Evolutionary conservation across 2,797 vertebrate species (phyloP).

Genomic region (Amniataba percoides): DNA sequence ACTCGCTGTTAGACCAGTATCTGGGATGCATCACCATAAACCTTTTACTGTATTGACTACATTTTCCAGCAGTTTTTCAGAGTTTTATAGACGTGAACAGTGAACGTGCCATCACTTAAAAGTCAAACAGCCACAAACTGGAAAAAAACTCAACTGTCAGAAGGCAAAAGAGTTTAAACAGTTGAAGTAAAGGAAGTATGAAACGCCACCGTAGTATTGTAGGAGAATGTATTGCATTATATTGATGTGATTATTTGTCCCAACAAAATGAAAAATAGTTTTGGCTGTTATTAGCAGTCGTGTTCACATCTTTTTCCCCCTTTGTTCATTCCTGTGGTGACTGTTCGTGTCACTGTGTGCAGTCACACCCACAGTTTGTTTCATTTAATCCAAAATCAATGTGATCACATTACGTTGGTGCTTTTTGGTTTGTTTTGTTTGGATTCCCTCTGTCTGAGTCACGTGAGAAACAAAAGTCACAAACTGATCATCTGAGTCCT

Average conservation of each 20-base stretch:
- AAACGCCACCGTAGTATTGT: not conserved
- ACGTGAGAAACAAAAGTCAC: not conserved
- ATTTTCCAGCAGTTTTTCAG: slow-evolving; percentile 6
- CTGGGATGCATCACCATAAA: not conserved
- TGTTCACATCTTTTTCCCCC: not conserved
- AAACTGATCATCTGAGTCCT: not conserved
- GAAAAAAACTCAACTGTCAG: not conserved
- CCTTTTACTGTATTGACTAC: not conserved
- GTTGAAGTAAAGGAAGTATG: not conserved
- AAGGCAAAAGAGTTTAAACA: not conserved
- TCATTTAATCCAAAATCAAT: not conserved
- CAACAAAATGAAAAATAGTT: not conserved
- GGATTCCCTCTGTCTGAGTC: not conserved
- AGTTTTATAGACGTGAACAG: not conserved
- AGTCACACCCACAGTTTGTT: not conserved
- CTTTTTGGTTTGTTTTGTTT: slow-evolving; percentile 10
- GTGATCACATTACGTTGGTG: too few relatives aligned
- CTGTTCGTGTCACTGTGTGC: not conserved
- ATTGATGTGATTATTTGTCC: slow-evolving; percentile 17
- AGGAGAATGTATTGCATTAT: not conserved
- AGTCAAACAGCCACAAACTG: slow-evolving; percentile 8
- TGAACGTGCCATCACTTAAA: slow-evolving; percentile 13
- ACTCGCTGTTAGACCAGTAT: not conserved
- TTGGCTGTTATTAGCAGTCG: not conserved
- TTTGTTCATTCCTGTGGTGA: not conserved